Percentiles rank a stretch among this genome's conserved stretches.
These are phyloP conservation scores for Lagorchestes hirsutus DNA, from an alignment of 2,797 vertebrate genomes.

Conservation along the genomic window DNA sequence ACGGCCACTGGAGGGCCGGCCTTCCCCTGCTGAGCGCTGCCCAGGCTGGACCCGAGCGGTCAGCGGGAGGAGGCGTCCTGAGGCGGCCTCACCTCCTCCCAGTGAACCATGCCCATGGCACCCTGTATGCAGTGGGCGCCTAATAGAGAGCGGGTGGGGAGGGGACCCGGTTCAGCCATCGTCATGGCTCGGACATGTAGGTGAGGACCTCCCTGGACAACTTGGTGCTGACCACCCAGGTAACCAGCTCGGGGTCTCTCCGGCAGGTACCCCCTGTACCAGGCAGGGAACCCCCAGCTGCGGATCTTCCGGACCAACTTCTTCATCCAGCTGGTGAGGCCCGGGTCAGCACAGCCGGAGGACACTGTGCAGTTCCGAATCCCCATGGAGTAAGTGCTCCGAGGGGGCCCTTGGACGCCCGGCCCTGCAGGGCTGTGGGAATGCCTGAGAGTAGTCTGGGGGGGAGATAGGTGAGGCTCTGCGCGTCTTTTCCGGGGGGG, in stretches of 20 bases:
- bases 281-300: conserved; percentile 94
- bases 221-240: no score
- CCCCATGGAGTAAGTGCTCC: conserved; percentile 94
- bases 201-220: no score
- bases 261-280: conserved; percentile 93
- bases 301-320: conserved; percentile 95
- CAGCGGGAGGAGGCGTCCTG: neutral
- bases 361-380: conserved; percentile 96
- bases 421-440: neutral
- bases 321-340: conserved; percentile 93
- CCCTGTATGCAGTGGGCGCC: neutral
- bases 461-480: neutral
- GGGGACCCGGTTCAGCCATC: no score
- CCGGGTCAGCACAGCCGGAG: conserved; percentile 91
- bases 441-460: neutral
- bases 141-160: neutral
- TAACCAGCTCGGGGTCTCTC: neutral
- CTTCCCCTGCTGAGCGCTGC: no score
- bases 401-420: neutral
- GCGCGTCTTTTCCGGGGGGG: conserved; percentile 13
- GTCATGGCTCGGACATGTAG: no score
- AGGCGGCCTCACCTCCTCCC: neutral
- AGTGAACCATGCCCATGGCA: neutral
- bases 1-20: neutral
- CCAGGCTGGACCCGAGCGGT: no score